These are phyloP conservation scores for Hypothenemus hampei DNA, from an alignment of 1,140 invertebrate genomes.

Conservation along the genomic window DNA sequence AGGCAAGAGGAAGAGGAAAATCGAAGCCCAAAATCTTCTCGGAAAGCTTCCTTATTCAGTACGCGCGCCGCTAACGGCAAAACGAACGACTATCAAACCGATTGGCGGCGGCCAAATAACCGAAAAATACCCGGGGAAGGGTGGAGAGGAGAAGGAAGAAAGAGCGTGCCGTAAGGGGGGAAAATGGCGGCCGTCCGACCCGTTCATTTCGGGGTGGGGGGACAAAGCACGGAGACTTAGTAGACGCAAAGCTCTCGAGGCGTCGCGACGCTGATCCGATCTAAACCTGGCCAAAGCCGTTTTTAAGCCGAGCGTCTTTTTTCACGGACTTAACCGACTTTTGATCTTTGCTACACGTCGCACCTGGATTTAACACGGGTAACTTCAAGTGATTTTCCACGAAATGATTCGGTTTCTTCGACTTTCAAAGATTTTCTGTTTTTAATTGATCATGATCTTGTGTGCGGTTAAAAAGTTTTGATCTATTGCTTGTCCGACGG, in stretches of 20 bases:
- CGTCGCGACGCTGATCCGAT: conserved; percentile 45
- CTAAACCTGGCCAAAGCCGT: conserved; percentile 45
- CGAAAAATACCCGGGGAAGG: neutral
- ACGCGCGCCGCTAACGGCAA: conserved; percentile 26
- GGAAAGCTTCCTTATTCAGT: conserved; percentile 24
- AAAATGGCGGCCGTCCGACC: conserved; percentile 9
- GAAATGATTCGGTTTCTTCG: too few relatives aligned
- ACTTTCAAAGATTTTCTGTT: too few relatives aligned
- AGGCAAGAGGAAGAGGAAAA: conserved; percentile 22
- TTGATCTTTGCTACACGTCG: conserved; percentile 43
- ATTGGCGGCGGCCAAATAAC: conserved; percentile 24
- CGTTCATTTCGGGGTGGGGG: too few relatives aligned
- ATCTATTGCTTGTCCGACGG: too few relatives aligned
- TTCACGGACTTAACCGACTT: conserved; percentile 43
- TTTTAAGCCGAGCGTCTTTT: conserved; percentile 45
- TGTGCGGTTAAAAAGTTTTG: too few relatives aligned
- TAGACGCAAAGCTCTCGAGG: conserved; percentile 44
- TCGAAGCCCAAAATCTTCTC: conserved; percentile 15
- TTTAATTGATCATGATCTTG: too few relatives aligned
- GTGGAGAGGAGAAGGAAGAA: conserved; percentile 11
- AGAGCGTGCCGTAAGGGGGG: too few relatives aligned
- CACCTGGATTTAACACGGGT: conserved; percentile 41
- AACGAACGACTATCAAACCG: conserved; percentile 27
- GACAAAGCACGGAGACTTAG: conserved; percentile 41
- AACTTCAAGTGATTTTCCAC: conserved; percentile 39